Base-by-base conservation (phyloP, 2,797 vertebrate genomes). In the Hybognathus amarus region DNA sequence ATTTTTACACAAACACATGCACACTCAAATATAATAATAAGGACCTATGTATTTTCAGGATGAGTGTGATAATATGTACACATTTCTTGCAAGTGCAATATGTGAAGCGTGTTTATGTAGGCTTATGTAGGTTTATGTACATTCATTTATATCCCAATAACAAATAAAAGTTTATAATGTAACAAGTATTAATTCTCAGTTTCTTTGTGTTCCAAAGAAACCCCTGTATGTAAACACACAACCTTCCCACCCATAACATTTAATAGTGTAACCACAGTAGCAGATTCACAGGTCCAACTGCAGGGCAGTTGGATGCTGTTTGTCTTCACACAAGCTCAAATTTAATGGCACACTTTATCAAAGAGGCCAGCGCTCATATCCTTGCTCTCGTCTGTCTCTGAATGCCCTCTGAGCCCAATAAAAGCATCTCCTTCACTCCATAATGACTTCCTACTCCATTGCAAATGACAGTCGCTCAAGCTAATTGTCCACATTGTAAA, bases 381-480 rank as follows among this genome's bases (percentile, higher is more conserved):
- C 83, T 33, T 76, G 47, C 59, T 50, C 50, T 87, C 80, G 83
- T 88, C 85, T 82, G 80, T 86, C 80, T 86, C 71, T 71, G 77
- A 69, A 69, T 79, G 82, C 47, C 80, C 85, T 87, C 88, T 83
- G 88, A 88, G 89, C 75, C 87, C 87, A 90, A 86, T 90, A 90
- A 90, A 90, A 86, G 69, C 69, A 33, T 84, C 45, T 69, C 75
- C 73, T 86, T 84, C 66, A 77, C 61, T 85, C 64, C 69, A 82
- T 87, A 84, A 88, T 80, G 50, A 79, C 77, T 83, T 87, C 82
- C 74, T 87, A 42, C 47, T 75, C 80, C 76, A 83, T 76, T 84
- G 84, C 66, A 85, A 88, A 87, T 87, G 81, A 82, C 77, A 78
- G 77, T 87, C 38, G 76, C 80, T 89, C 83, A 59, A 66, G 67